Conservation (phyloP, 2,888 invertebrate species). For the Cryptocheilus praepositus region DNA sequence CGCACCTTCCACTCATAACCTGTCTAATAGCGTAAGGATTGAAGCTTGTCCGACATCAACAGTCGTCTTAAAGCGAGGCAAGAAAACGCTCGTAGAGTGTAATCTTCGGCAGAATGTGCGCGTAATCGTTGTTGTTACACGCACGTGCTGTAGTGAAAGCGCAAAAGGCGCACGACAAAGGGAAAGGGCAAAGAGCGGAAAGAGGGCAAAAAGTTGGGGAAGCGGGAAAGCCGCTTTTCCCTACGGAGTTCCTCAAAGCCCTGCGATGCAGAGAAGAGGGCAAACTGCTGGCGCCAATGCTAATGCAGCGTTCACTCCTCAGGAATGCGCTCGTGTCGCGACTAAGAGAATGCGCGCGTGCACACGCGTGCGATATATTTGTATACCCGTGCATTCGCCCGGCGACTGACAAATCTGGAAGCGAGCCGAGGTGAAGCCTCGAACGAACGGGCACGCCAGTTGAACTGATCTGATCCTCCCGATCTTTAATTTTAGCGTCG, state of each 20-base stretch:
- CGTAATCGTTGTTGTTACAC: too few relatives aligned
- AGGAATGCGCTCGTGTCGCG: conserved; percentile 52
- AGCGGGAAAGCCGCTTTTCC: conserved; percentile 45
- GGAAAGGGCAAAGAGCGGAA: neutral
- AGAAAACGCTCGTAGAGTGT: too few relatives aligned
- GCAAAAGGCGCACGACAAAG: neutral
- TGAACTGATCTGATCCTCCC: conserved; percentile 25
- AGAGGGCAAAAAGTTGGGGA: conserved; percentile 6
- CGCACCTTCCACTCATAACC: too few relatives aligned
- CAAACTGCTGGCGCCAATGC: conserved; percentile 48
- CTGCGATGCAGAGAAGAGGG: conserved; percentile 28
- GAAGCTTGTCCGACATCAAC: too few relatives aligned
- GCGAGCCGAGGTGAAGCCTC: conserved; percentile 35
- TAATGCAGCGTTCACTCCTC: conserved; percentile 47
- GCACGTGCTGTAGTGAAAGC: too few relatives aligned
- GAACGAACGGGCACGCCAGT: conserved; percentile 14
- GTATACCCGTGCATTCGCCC: conserved; percentile 29
- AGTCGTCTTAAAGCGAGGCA: too few relatives aligned
- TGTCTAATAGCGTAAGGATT: too few relatives aligned
- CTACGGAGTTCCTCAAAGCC: conserved; percentile 14
- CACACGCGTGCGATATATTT: conserved; percentile 39
- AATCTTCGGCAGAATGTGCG: too few relatives aligned
- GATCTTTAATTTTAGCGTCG: conserved; percentile 36
- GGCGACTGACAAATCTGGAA: conserved; percentile 46
- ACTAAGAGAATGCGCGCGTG: conserved; percentile 31